Conservation (phyloP, 1,140 invertebrate genomes). For the Lanistes nyassanus region DNA sequence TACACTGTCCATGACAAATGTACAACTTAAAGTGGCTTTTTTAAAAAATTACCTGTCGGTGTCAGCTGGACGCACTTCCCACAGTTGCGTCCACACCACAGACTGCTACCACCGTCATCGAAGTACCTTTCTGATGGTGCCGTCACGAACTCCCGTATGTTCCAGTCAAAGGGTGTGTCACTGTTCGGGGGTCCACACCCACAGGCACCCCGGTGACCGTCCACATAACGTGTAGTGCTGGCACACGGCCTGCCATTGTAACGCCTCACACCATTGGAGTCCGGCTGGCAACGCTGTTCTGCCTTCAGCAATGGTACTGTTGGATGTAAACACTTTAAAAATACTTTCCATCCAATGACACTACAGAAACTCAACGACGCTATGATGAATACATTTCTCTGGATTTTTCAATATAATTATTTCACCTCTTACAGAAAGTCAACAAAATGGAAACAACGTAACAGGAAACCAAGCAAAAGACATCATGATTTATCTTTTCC, state of each 20-base stretch:
- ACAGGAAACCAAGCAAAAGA: too few relatives aligned
- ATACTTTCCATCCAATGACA: too few relatives aligned
- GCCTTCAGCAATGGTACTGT: background rate
- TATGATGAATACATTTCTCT: too few relatives aligned
- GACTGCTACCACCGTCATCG: conserved; percentile 22
- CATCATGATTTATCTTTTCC: too few relatives aligned
- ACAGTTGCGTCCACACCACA: conserved; percentile 45
- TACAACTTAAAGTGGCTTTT: too few relatives aligned
- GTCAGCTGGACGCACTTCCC: conserved; percentile 47
- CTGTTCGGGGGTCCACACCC: conserved; percentile 41
- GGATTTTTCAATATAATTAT: too few relatives aligned
- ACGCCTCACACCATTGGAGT: background rate
- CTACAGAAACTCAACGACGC: too few relatives aligned
- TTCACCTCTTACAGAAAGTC: too few relatives aligned
- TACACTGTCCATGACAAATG: too few relatives aligned
- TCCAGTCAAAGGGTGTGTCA: conserved; percentile 39
- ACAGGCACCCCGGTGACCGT: conserved; percentile 50
- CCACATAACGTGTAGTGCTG: conserved; percentile 46
- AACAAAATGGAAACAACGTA: too few relatives aligned
- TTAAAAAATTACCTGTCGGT: conserved; percentile 37
- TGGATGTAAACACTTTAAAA: too few relatives aligned
- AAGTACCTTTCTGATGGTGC: conserved; percentile 43
- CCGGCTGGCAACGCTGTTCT: background rate
- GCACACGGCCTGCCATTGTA: conserved; percentile 31
- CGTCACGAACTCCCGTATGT: conserved; percentile 30